Conservation (phyloP, 2,797 vertebrate species). For the Bufotes viridis region DNA sequence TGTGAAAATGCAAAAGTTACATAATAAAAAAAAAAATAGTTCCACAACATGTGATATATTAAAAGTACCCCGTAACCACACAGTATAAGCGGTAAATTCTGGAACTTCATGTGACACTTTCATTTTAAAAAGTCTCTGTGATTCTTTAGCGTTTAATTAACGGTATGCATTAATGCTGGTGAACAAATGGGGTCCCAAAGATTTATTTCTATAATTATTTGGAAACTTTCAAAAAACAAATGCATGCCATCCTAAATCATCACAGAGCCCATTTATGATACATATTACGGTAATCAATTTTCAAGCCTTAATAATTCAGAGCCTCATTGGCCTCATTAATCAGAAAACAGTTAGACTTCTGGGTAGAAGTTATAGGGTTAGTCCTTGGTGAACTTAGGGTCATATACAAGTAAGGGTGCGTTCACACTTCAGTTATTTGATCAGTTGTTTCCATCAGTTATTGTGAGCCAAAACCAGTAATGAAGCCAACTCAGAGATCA, state of each 20-base stretch:
- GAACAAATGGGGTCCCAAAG: background rate
- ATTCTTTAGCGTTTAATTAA: background rate
- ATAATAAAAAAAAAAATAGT: background rate
- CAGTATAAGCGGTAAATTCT: background rate
- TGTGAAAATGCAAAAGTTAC: no score
- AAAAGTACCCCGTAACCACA: background rate
- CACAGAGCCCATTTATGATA: background rate
- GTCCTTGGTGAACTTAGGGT: no score
- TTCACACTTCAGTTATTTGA: no score
- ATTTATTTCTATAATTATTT: background rate
- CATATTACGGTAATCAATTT: background rate
- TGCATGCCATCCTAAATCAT: background rate
- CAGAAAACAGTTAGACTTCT: no score
- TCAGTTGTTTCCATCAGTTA: no score
- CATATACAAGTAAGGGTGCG: no score
- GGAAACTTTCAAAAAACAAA: background rate
- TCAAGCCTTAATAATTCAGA: no score
- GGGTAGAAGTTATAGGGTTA: no score
- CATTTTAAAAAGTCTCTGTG: background rate
- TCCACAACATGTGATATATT: slow-evolving; percentile 2
- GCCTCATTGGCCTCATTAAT: no score
- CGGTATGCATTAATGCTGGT: background rate
- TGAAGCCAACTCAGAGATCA: no score
- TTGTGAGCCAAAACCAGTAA: no score
- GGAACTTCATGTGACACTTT: background rate